Conservation (phyloP, 2,797 vertebrate species). For the Mastacembelus armatus region DNA sequence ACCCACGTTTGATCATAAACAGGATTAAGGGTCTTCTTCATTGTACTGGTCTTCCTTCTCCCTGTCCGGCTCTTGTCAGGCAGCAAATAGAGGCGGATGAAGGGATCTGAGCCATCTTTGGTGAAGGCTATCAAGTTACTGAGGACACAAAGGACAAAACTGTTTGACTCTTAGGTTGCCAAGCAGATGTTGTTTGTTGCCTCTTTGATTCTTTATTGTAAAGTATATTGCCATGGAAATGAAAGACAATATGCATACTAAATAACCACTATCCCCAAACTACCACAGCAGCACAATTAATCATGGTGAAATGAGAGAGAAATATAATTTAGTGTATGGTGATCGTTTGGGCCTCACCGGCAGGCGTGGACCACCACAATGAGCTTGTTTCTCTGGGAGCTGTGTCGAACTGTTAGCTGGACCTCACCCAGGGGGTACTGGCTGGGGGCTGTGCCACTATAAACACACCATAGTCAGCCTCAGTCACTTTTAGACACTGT, state of each 20-base stretch:
- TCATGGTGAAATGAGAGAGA: not conserved
- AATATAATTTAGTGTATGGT: not conserved
- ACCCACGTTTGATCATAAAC: constrained; percentile 95
- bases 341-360: constrained; percentile 82
- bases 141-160: constrained; percentile 54
- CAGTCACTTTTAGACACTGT: constrained; percentile 31
- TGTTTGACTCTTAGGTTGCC: constrained; percentile 41
- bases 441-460: constrained; percentile 89
- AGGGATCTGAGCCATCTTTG: constrained; percentile 95
- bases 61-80: constrained; percentile 95
- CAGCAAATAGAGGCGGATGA: constrained; percentile 94
- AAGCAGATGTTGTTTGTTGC: constrained; percentile 10
- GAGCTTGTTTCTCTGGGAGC: constrained; percentile 96
- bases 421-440: constrained; percentile 94
- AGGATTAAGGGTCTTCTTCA: constrained; percentile 94
- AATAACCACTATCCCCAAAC: not conserved
- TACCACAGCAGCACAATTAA: not conserved
- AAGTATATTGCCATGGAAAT: not conserved
- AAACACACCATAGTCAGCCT: constrained; percentile 62
- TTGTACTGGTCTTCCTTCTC: constrained; percentile 92
- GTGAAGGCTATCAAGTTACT: constrained; percentile 96
- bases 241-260: not conserved
- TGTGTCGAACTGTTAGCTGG: constrained; percentile 95
- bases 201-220: not conserved
- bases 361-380: constrained; percentile 96